Percentiles rank a stretch among this genome's conserved stretches.
These are phyloP conservation scores for Lycaena phlaeas DNA, from an alignment of 2,888 invertebrate genomes.

Conservation along the genomic window DNA sequence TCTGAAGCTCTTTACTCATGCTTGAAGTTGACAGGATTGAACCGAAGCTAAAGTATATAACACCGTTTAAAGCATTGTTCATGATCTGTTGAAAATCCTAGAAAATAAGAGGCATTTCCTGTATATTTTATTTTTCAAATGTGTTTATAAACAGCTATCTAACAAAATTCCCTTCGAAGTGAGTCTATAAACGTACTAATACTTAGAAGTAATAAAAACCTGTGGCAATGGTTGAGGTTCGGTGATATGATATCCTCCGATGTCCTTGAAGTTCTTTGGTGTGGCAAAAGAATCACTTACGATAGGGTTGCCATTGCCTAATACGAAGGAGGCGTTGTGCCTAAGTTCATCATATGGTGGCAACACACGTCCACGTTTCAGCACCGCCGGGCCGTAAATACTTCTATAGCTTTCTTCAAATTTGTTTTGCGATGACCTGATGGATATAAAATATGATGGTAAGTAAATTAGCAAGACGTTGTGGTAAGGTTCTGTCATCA, in stretches of 20 bases:
- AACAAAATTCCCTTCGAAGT: no score
- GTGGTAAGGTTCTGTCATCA: not conserved
- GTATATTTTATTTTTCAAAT: no score
- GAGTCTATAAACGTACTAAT: no score
- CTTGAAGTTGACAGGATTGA: constrained; percentile 25
- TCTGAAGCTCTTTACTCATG: not conserved
- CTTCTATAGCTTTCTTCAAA: constrained; percentile 15
- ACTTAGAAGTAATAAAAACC: constrained; percentile 11
- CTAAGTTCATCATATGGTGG: constrained; percentile 30
- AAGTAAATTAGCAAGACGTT: no score
- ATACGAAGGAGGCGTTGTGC: constrained; percentile 37
- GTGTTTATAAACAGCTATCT: not conserved
- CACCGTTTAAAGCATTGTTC: constrained; percentile 36
- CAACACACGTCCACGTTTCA: constrained; percentile 26
- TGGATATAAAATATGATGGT: not conserved
- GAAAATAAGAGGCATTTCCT: no score
- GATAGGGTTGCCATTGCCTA: constrained; percentile 43
- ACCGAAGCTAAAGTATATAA: constrained; percentile 47
- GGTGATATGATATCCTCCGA: constrained; percentile 46
- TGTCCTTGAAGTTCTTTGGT: constrained; percentile 37
- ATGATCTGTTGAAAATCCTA: constrained; percentile 34
- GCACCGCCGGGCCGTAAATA: constrained; percentile 16
- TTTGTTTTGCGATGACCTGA: not conserved
- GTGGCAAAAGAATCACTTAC: constrained; percentile 28
- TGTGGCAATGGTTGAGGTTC: constrained; percentile 34